phyloP scores from a whole-genome alignment of 2,113 vertebrate species.

The Nycticorax nycticorax region DNA sequence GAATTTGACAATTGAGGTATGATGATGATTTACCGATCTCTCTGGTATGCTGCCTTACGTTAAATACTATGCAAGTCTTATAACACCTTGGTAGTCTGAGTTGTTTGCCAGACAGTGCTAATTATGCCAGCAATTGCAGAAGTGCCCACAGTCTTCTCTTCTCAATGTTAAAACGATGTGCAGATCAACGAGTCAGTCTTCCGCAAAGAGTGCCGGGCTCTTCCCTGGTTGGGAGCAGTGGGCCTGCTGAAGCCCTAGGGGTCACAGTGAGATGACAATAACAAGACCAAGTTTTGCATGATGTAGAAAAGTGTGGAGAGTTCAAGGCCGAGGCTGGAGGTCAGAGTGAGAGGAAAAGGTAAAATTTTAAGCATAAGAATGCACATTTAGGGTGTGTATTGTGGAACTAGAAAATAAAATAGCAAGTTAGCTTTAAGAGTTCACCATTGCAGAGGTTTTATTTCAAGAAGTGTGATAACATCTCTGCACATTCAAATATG shows the following conservation, averaged over 20 bases:
- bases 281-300: not conserved
- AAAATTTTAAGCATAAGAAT: not conserved
- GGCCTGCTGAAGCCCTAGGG: not conserved
- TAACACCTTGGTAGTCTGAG: not conserved
- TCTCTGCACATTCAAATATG: not conserved
- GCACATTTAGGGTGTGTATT: not conserved
- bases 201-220: not conserved
- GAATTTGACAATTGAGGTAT: not conserved
- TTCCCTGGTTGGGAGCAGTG: not conserved
- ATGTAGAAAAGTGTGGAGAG: not conserved
- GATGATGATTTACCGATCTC: not conserved
- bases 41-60: not conserved
- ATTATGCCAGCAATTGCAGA: not conserved
- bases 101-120: not conserved
- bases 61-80: not conserved
- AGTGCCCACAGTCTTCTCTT: not conserved
- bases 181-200: not conserved
- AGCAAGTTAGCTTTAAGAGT: not conserved
- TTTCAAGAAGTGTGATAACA: not conserved
- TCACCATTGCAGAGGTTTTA: not conserved
- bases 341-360: not conserved
- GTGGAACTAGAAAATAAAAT: not conserved
- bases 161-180: rapidly evolving
- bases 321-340: not conserved
- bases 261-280: not conserved